phyloP scores from a whole-genome alignment of 2,113 vertebrate genomes.

The Butorides virescens region DNA sequence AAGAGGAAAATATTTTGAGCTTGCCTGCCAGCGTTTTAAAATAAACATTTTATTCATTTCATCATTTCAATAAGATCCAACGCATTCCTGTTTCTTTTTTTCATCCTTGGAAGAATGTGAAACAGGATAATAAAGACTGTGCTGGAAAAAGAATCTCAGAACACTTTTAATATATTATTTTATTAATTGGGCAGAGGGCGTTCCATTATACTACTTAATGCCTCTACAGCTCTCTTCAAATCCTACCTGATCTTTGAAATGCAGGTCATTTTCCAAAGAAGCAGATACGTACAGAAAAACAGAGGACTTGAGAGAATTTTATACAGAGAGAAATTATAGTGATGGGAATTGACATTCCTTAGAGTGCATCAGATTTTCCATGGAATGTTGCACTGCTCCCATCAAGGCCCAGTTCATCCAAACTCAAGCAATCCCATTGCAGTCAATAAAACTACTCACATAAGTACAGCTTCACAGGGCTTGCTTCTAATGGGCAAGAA shows the following conservation, averaged over 20 bases:
- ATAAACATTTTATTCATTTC: conserved; percentile 13
- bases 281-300: conserved; percentile 25
- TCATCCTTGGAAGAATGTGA: neutral
- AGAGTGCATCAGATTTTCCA: conserved; percentile 43
- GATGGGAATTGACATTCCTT: conserved; percentile 51
- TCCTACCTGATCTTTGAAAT: conserved; percentile 41
- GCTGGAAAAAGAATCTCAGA: neutral
- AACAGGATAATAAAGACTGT: neutral
- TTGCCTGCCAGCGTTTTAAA: neutral
- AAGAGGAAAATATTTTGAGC: conserved; percentile 40
- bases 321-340: neutral
- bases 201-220: neutral
- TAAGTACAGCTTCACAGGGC: neutral
- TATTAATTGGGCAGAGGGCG: neutral
- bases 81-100: neutral
- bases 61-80: conserved; percentile 19
- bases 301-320: conserved; percentile 15
- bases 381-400: conserved; percentile 15
- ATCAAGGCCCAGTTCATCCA: neutral
- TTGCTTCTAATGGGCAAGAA: neutral
- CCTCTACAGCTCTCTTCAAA: conserved; percentile 23
- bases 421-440: neutral
- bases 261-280: conserved; percentile 33
- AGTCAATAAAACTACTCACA: conserved; percentile 3
- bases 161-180: neutral